A percentile compares a stretch with the other conserved stretches of the same genome.
Evolutionary conservation across 1,140 invertebrate species (phyloP).

Genomic region (Sitophilus oryzae): DNA sequence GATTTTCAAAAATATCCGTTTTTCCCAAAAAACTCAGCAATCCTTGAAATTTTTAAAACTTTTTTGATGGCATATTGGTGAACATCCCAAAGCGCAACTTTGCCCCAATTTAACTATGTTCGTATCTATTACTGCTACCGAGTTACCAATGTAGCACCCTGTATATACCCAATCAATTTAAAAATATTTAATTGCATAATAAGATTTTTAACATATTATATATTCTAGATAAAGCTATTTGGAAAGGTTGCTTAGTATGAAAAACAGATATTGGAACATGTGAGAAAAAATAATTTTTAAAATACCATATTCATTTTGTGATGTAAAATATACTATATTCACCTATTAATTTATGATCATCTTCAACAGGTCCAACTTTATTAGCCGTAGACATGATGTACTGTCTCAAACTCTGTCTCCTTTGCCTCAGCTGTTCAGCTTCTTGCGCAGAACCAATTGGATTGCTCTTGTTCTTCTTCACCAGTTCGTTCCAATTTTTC

Average conservation of each 20-base stretch:
- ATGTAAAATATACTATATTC: constrained; percentile 29
- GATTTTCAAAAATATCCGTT: too few species aligned
- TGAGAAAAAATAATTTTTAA: constrained; percentile 8
- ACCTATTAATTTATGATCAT: constrained; percentile 62
- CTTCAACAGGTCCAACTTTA: constrained; percentile 57
- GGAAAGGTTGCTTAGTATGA: too few species aligned
- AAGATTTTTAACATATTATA: neutral
- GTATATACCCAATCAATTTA: neutral
- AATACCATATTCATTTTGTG: too few species aligned
- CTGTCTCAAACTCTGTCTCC: constrained; percentile 61
- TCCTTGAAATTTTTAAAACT: too few species aligned
- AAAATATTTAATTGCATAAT: neutral
- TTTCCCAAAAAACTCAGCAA: too few species aligned
- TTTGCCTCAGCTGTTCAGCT: constrained; percentile 51
- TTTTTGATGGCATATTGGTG: too few species aligned
- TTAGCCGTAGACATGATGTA: constrained; percentile 38
- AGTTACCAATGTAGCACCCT: too few species aligned
- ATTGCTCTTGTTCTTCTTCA: constrained; percentile 65
- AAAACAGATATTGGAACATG: too few species aligned
- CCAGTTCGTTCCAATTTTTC: constrained; percentile 80
- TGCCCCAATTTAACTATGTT: too few species aligned
- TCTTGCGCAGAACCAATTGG: constrained; percentile 72
- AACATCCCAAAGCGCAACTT: too few species aligned
- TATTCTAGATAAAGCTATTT: too few species aligned
- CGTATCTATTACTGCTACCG: too few species aligned